phyloP scores from a whole-genome alignment of 2,888 invertebrate genomes.

The Arrhopalites spinosus region DNA sequence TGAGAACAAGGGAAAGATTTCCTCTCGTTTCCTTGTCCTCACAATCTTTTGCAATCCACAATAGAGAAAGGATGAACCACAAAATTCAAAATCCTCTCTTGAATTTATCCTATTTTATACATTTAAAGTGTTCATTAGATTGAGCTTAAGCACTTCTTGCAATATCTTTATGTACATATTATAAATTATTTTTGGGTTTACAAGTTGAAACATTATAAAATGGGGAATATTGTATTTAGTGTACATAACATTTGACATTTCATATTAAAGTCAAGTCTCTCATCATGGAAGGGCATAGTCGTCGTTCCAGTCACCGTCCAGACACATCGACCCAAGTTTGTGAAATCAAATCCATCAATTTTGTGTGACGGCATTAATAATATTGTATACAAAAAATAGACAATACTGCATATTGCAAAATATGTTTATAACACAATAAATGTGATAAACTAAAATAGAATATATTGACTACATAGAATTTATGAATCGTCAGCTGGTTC shows the following conservation, averaged over 20 bases:
- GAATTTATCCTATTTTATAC: slow-evolving; percentile 39
- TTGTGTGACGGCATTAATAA: slow-evolving; percentile 4
- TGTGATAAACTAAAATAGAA: not conserved
- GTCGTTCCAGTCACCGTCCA: not conserved
- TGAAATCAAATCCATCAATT: slow-evolving; percentile 15
- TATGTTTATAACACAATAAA: not conserved
- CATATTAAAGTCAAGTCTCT: too few species aligned
- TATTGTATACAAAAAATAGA: too few species aligned
- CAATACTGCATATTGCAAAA: not conserved
- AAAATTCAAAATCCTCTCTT: slow-evolving; percentile 39
- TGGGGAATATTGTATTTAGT: too few species aligned
- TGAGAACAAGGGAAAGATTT: too few species aligned
- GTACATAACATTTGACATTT: too few species aligned
- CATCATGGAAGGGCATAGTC: too few species aligned
- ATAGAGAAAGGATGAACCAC: slow-evolving; percentile 36
- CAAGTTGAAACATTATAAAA: too few species aligned
- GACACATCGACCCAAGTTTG: not conserved
- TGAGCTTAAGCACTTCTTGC: not conserved
- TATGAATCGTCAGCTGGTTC: slow-evolving; percentile 4
- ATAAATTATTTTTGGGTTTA: too few species aligned
- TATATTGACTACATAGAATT: not conserved
- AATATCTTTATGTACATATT: too few species aligned
- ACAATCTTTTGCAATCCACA: not conserved
- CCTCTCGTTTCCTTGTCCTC: not conserved
- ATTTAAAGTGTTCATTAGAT: not conserved